These are phyloP conservation scores for Drosophila lacteicornis DNA, from an alignment of 1,140 invertebrate species.

Conservation along the genomic window DNA sequence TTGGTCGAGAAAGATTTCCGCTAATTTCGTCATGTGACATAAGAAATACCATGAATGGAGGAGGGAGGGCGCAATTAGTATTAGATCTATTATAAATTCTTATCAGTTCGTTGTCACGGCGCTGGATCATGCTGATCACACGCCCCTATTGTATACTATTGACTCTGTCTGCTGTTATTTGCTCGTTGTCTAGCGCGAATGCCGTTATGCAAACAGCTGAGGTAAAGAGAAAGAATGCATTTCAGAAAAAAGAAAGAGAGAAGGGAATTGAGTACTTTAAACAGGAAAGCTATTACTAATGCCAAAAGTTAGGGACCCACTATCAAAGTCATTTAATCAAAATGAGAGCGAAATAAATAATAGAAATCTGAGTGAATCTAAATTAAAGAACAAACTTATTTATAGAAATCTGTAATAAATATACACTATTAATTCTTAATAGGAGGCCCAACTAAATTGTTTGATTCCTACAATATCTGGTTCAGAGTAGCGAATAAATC, in stretches of 20 bases:
- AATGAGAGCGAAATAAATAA: background rate
- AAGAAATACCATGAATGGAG: background rate
- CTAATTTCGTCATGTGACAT: conserved; percentile 51
- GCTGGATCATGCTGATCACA: conserved; percentile 64
- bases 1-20: background rate
- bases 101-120: conserved; percentile 62
- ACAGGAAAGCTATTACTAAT: background rate
- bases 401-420: background rate
- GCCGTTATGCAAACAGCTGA: conserved; percentile 54
- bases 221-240: background rate
- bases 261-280: background rate
- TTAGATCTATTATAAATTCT: conserved; percentile 22
- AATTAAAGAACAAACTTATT: too few relatives aligned
- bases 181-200: conserved; percentile 16
- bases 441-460: background rate
- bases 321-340: background rate
- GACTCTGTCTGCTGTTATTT: conserved; percentile 18
- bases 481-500: background rate
- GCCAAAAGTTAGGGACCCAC: background rate
- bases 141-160: conserved; percentile 35
- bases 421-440: background rate
- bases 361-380: too few relatives aligned
- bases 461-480: background rate
- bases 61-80: background rate
- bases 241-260: background rate